phyloP scores from a whole-genome alignment of 2,113 vertebrate species.

The Seriola rivoliana region DNA sequence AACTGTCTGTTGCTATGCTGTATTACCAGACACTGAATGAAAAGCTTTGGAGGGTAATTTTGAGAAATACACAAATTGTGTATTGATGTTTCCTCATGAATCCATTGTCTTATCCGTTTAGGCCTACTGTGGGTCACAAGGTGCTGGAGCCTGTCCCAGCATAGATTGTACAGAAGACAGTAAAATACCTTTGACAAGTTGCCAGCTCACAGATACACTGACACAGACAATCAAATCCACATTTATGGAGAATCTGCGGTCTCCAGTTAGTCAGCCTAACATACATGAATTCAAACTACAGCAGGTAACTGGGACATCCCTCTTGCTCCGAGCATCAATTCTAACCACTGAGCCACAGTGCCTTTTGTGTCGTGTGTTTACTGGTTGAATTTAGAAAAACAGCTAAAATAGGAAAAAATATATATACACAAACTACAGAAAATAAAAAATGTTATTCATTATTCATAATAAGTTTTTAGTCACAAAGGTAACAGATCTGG shows the following conservation, averaged over 20 bases:
- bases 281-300: conserved; percentile 19
- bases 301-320: conserved; percentile 17
- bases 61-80: conserved; percentile 49
- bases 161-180: conserved; percentile 37
- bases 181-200: conserved; percentile 58
- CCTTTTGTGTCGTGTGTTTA: background rate
- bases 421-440: background rate
- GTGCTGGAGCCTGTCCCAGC: conserved; percentile 52
- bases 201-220: conserved; percentile 58
- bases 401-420: background rate
- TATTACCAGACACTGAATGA: conserved; percentile 38
- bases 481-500: conserved; percentile 6
- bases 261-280: conserved; percentile 24
- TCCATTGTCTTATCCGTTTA: conserved; percentile 46
- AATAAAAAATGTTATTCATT: background rate
- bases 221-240: conserved; percentile 37
- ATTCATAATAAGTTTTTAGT: conserved; percentile 1
- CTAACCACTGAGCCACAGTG: conserved; percentile 4
- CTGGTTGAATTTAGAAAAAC: background rate
- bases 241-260: conserved; percentile 37
- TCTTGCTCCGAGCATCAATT: conserved; percentile 1
- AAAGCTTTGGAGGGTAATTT: conserved; percentile 48
- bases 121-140: conserved; percentile 47
- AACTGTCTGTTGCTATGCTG: conserved; percentile 57
- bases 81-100: conserved; percentile 53